Evolutionary conservation across 2,888 invertebrate genomes (phyloP).

Genomic region (Biston betularia): DNA sequence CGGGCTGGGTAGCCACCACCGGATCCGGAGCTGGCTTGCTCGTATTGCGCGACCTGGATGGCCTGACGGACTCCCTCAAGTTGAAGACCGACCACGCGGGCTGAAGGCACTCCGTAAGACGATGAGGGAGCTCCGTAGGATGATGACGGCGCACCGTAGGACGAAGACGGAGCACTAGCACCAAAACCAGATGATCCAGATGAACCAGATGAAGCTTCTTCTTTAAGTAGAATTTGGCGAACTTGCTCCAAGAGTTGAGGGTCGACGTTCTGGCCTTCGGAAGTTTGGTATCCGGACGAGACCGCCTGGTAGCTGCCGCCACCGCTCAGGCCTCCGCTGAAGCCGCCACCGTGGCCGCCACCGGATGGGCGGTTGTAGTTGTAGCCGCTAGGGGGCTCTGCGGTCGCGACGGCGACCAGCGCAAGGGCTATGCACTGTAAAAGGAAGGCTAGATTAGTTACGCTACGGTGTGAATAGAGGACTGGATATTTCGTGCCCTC

Average conservation of each 20-base stretch:
- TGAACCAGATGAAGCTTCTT: slow-evolving; percentile 89
- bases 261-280: slow-evolving; percentile 94
- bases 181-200: slow-evolving; percentile 78
- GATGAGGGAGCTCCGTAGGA: slow-evolving; percentile 88
- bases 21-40: slow-evolving; percentile 85
- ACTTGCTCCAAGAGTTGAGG: slow-evolving; percentile 93
- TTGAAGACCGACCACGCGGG: slow-evolving; percentile 93
- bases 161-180: slow-evolving; percentile 89
- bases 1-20: slow-evolving; percentile 86
- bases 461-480: slow-evolving; percentile 22
- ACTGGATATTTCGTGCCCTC: background rate
- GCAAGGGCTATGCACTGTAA: slow-evolving; percentile 93
- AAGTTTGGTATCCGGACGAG: slow-evolving; percentile 92
- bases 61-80: slow-evolving; percentile 95
- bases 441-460: slow-evolving; percentile 12
- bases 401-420: slow-evolving; percentile 90
- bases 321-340: slow-evolving; percentile 76
- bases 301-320: slow-evolving; percentile 92
- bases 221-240: slow-evolving; percentile 93
- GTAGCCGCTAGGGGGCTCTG: slow-evolving; percentile 92
- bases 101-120: slow-evolving; percentile 74
- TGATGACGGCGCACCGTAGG: slow-evolving; percentile 88
- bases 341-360: slow-evolving; percentile 67
- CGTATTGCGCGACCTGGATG: slow-evolving; percentile 94
- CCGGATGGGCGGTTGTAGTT: slow-evolving; percentile 90